Evolutionary conservation across 2,113 vertebrate species (phyloP), one percentile per base, ranked within the genome.

Genomic region (Proteles cristata): DNA sequence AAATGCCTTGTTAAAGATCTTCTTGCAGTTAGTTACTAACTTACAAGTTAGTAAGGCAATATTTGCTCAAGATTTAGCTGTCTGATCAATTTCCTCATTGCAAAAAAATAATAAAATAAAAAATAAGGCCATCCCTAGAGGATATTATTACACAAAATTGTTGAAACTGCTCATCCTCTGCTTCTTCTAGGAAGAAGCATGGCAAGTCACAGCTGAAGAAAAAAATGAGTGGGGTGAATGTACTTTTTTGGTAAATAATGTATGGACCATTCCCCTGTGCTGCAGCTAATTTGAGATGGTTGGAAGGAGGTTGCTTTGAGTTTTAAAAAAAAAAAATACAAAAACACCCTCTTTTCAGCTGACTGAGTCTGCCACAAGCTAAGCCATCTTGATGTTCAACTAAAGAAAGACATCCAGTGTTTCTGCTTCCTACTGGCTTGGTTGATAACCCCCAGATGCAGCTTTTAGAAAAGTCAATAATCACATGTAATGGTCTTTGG

Each of bases 391-490:
- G 69, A 97, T 80, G 74, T 61, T 80, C 43, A 71, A 53, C 53
- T 81, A 83, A 94, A 89, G 25, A 96, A 95, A 94, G 89, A 23
- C 66, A 96, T 90, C 33, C 39, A 73, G 68, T 71, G 12, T 93
- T 61, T 87, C 73, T 93, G 31, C 68, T 92, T 97, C 45, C 28
- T 97, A 11, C 74, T 96, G 96, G 66, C 58, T 94, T 66, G 65
- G 77, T 96, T 96, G 95, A 88, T 97, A 97, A 95, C 92, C 90
- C 81, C 79, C 19, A 92, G 61, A 63, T 74, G 39, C 19, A 94
- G 83, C 82, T 87, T n/a, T 95, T 84, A 92, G 79, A 95, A 98
- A 97, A 98, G 96, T 88, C 87, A 96, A 88, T 96, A 86, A 94
- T 97, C 90, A 83, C 66, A 93, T 1, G 21, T 48, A 97, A 96